These are phyloP conservation scores for Papilio helenus DNA, from an alignment of 1,140 invertebrate species.

Conservation along the genomic window DNA sequence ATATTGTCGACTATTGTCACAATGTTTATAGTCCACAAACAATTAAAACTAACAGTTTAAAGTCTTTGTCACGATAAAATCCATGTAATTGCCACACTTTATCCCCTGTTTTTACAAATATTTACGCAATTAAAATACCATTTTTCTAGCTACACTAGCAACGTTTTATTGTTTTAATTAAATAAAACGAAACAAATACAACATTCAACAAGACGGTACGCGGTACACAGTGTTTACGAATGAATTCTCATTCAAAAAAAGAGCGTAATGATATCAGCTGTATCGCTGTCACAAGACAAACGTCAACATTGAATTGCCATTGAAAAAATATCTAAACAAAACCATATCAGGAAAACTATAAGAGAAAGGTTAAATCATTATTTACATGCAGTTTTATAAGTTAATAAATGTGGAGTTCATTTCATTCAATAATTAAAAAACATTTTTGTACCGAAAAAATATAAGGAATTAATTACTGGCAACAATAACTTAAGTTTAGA, in stretches of 20 bases:
- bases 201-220: not conserved
- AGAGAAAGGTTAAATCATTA: not conserved
- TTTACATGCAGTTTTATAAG: no score
- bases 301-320: not conserved
- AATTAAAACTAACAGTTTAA: not conserved
- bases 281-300: not conserved
- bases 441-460: no score
- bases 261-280: constrained; percentile 11
- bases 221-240: not conserved
- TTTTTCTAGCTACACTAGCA: not conserved
- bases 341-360: not conserved
- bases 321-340: not conserved
- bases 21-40: constrained; percentile 2
- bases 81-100: not conserved
- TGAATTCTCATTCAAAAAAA: constrained; percentile 18
- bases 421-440: no score
- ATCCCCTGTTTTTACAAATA: not conserved
- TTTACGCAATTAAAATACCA: not conserved
- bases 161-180: not conserved
- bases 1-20: not conserved
- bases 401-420: no score
- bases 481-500: no score
- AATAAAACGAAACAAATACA: not conserved
- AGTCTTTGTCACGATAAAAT: constrained; percentile 8
- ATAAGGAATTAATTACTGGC: no score